Base-by-base conservation (phyloP, 1,140 invertebrate genomes). In the Euura lappo region DNA sequence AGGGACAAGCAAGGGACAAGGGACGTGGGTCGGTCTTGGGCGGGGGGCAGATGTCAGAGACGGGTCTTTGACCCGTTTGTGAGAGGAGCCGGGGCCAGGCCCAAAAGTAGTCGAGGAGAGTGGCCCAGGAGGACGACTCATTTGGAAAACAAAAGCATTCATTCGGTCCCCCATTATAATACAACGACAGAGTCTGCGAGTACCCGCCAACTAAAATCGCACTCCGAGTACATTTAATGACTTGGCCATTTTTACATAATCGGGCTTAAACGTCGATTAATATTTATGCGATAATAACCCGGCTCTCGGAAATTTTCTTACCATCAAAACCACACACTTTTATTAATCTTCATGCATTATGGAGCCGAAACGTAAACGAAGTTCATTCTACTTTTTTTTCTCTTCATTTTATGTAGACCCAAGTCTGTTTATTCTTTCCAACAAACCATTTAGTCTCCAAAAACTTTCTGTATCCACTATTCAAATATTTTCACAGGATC, bases 81-180 rank as follows among this genome's bases (percentile, higher is more conserved):
- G 71, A 69, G 43, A 64, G 44, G 72, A 10, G 74, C 70, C 45
- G 73, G 71, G 72, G 76, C 73, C 73, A 74, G 78, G 73, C 69
- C 75, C 74, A 74, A 76, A 28, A 28, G 28, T 28, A 28, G 28
- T 28, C 28, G 28, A 60, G 13, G 51, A 60, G 51, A 60, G 51
- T 11, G 51, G 51, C 66, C 66, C 66, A 44, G 11, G 66, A 28
- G 66, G 66, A 68, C 44, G 42, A 79, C 77, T 85, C 83, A 82
- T 84, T 79, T 81, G 79, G 78, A 80, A 86, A 85, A 86, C 84
- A 85, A 86, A 86, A 85, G 84, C 80, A 80, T 77, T 79, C 78
- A 78, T 77, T 74, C 74, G 43, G 13, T 60, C 8, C 4, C 75
- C 70, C 76, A 82, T 82, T 82, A 78, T 70, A 81, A 82, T 82